Evolutionary conservation across 2,797 vertebrate species (phyloP).

Genomic region (Centroberyx gerrardi): DNA sequence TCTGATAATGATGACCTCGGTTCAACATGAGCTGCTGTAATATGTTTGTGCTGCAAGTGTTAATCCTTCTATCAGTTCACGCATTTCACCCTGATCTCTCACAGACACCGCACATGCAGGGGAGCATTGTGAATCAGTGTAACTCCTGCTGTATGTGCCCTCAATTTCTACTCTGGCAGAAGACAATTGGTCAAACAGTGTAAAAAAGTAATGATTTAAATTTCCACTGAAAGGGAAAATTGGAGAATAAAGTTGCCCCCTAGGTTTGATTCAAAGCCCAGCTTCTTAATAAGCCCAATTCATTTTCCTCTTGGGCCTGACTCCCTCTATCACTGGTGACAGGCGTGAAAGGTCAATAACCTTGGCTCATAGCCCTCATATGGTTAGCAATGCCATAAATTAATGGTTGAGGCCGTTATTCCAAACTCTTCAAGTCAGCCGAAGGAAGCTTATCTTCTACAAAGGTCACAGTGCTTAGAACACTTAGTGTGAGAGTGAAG

Average conservation of each 20-base stretch:
- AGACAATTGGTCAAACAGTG: conserved; percentile 63
- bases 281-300: conserved; percentile 79
- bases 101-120: conserved; percentile 20
- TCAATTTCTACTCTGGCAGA: conserved; percentile 45
- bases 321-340: conserved; percentile 82
- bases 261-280: conserved; percentile 67
- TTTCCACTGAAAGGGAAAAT: conserved; percentile 49
- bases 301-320: conserved; percentile 72
- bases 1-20: conserved; percentile 68
- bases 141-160: conserved; percentile 35
- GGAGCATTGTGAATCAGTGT: conserved; percentile 39
- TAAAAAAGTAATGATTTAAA: conserved; percentile 61
- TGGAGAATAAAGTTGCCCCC: conserved; percentile 57
- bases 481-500: conserved; percentile 76
- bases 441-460: conserved; percentile 80
- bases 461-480: conserved; percentile 84
- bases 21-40: conserved; percentile 60
- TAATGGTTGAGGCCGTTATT: conserved; percentile 80
- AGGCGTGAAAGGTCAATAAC: conserved; percentile 88
- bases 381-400: conserved; percentile 84
- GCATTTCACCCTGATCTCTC: conserved; percentile 51
- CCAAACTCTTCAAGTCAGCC: conserved; percentile 79
- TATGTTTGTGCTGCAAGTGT: conserved; percentile 59
- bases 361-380: conserved; percentile 83
- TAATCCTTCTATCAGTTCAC: conserved; percentile 68